Percentiles rank a stretch among this genome's conserved stretches.
phyloP scores from a whole-genome alignment of 1,140 invertebrate genomes.

The Hyles vespertilio region DNA sequence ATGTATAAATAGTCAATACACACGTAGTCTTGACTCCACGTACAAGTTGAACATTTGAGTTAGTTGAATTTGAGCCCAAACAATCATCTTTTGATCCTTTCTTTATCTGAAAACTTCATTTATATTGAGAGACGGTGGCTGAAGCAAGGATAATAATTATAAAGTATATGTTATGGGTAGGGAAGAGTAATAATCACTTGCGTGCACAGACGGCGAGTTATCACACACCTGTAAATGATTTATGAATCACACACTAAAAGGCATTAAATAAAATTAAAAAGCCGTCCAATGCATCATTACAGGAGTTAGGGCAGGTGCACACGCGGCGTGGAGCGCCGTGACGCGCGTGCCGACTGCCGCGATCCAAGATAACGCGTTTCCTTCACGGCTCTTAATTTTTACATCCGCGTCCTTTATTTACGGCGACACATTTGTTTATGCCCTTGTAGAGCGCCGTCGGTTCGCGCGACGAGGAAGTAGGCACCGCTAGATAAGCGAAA shows the following conservation, averaged over 20 bases:
- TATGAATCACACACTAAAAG: slow-evolving; percentile 11
- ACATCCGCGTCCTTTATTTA: slow-evolving; percentile 36
- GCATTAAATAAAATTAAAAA: slow-evolving; percentile 12
- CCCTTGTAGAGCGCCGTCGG: slow-evolving; percentile 17
- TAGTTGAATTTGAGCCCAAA: no score
- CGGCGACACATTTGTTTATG: slow-evolving; percentile 36
- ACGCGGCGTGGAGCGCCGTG: slow-evolving; percentile 12
- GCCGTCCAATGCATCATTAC: slow-evolving; percentile 7
- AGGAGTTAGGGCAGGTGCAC: slow-evolving; percentile 37
- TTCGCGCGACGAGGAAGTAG: slow-evolving; percentile 23
- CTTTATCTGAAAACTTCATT: no score
- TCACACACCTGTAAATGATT: slow-evolving; percentile 1
- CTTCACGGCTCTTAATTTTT: slow-evolving; percentile 39
- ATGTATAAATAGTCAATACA: no score
- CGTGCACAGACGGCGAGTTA: no score
- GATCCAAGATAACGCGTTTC: slow-evolving; percentile 31
- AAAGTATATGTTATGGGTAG: no score
- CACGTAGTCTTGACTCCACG: no score
- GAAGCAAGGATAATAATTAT: no score
- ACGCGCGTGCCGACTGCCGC: slow-evolving; percentile 8
- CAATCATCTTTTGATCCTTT: no score
- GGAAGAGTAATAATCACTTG: no score
- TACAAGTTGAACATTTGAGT: no score
- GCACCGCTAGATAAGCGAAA: slow-evolving; percentile 3
- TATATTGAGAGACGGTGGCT: no score